Percentiles rank a stretch among this genome's conserved stretches.
Conservation (phyloP, 2,888 invertebrate species). For the Melinopterus prodromus region DNA sequence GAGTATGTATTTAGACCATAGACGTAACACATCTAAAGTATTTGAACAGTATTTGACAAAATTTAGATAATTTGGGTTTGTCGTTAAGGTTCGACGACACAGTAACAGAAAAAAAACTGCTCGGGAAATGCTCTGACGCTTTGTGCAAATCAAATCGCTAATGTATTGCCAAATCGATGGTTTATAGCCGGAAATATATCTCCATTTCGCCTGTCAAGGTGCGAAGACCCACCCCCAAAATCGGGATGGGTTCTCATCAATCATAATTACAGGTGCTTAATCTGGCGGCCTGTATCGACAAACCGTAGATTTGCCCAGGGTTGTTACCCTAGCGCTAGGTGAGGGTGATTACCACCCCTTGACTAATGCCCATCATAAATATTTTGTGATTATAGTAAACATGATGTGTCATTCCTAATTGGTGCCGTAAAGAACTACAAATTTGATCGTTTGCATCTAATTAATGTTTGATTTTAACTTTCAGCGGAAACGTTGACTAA, state of each 20-base stretch:
- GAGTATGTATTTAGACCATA: no score
- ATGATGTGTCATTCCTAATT: background rate
- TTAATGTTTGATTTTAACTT: background rate
- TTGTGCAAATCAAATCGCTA: background rate
- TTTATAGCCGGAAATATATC: background rate
- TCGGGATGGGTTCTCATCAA: slow-evolving; percentile 20
- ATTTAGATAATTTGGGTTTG: no score
- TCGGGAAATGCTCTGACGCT: background rate
- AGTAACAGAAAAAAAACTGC: background rate
- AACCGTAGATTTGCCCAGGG: slow-evolving; percentile 22
- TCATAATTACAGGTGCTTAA: slow-evolving; percentile 26
- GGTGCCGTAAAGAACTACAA: background rate
- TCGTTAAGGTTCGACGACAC: background rate
- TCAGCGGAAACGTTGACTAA: background rate
- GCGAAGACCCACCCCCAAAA: background rate
- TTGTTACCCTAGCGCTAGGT: background rate
- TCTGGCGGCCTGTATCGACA: slow-evolving; percentile 23
- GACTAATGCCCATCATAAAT: background rate
- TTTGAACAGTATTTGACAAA: no score
- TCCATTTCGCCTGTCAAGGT: slow-evolving; percentile 4
- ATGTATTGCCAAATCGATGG: background rate
- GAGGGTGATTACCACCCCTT: background rate
- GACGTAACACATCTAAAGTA: no score
- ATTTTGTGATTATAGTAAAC: background rate
- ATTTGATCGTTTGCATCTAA: background rate